phyloP scores from a whole-genome alignment of 2,888 invertebrate genomes.

The Cephus rjabovi region DNA sequence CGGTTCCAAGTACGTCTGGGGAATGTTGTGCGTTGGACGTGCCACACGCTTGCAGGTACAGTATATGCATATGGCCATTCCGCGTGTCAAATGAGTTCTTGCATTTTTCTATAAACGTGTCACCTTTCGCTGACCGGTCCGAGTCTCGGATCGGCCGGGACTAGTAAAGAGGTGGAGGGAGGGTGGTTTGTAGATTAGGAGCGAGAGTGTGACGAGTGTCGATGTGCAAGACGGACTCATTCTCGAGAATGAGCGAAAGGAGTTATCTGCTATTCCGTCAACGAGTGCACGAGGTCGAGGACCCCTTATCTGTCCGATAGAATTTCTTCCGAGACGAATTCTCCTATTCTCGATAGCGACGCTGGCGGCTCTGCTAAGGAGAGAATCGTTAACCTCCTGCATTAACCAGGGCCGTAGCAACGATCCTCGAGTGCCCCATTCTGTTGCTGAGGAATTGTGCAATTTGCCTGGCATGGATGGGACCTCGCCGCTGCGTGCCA shows the following conservation, averaged over 20 bases:
- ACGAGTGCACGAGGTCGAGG: constrained; percentile 30
- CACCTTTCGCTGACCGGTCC: constrained; percentile 36
- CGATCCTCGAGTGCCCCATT: not conserved
- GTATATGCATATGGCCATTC: not conserved
- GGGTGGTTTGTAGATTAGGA: not conserved
- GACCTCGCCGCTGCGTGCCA: not conserved
- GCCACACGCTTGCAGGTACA: not conserved
- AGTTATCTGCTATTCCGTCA: not conserved
- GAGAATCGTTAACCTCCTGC: not conserved
- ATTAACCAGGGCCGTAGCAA: not conserved
- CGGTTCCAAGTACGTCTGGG: constrained; percentile 48
- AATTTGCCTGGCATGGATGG: not conserved
- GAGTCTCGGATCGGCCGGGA: constrained; percentile 22
- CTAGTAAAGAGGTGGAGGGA: not conserved
- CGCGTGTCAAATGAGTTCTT: not conserved
- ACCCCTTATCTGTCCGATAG: constrained; percentile 38
- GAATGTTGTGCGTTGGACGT: constrained; percentile 33
- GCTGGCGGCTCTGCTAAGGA: not conserved
- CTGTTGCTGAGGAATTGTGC: not conserved
- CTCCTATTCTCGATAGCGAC: not conserved
- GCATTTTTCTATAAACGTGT: constrained; percentile 12
- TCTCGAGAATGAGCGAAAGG: not conserved
- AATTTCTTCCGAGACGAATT: constrained; percentile 10
- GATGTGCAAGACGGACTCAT: not conserved
- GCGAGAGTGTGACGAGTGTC: not conserved